phyloP scores from a whole-genome alignment of 2,797 vertebrate species.

The Schizothorax lantsangensis region DNA sequence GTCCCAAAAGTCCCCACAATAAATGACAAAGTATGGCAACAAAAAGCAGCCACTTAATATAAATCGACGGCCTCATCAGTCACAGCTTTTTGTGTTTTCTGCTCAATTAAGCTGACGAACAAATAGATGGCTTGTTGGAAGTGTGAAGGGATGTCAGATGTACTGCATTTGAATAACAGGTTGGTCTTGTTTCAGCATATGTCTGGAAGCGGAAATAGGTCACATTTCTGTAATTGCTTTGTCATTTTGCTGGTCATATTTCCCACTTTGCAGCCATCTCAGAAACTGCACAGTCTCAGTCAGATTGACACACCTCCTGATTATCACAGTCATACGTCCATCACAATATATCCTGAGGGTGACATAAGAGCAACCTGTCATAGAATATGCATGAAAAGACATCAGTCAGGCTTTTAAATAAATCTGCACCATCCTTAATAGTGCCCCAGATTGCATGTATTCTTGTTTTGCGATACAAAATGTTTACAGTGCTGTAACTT shows the following conservation, averaged over 20 bases:
- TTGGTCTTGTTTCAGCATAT: conserved; percentile 4
- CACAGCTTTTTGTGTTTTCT: conserved; percentile 20
- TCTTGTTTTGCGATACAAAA: not conserved
- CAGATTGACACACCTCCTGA: conserved; percentile 25
- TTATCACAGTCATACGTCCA: conserved; percentile 26
- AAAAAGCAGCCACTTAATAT: not conserved
- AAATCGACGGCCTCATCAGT: not conserved
- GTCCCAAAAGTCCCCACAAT: not conserved
- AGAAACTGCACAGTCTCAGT: not conserved
- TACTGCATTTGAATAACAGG: not conserved
- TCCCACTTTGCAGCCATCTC: conserved; percentile 24
- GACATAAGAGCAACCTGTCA: conserved; percentile 28
- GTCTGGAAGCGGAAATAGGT: conserved; percentile 18
- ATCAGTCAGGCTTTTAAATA: not conserved
- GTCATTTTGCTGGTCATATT: conserved; percentile 53
- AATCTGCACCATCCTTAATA: not conserved
- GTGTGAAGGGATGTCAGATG: not conserved
- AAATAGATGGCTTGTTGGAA: conserved; percentile 4
- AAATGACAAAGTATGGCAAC: not conserved
- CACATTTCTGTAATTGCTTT: conserved; percentile 38
- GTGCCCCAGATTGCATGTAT: conserved; percentile 9
- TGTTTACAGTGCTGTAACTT: conserved; percentile 32
- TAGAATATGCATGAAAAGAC: not conserved
- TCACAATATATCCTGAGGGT: not conserved
- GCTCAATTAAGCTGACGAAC: conserved; percentile 28